Evolutionary conservation across 2,113 vertebrate species (phyloP).

Genomic region (Atlantisia rogersi): DNA sequence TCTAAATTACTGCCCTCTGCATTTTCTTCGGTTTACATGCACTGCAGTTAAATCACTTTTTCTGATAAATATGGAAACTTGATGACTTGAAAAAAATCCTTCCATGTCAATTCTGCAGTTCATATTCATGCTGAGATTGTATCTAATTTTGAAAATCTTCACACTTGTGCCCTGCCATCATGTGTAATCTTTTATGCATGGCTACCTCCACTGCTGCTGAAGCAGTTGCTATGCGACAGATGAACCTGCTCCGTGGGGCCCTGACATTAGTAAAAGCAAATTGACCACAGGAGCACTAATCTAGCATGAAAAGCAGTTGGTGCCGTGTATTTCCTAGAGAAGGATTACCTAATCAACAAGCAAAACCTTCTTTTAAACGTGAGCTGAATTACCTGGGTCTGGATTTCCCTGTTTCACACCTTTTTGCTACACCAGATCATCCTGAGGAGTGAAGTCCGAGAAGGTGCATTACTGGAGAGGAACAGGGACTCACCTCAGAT

Average conservation of each 20-base stretch:
- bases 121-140: conserved; percentile 84
- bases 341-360: conserved; percentile 76
- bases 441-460: background rate
- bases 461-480: conserved; percentile 2
- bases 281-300: conserved; percentile 99
- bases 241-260: conserved; percentile 89
- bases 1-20: conserved; percentile 69
- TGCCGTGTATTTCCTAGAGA: conserved; percentile 77
- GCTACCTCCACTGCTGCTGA: conserved; percentile 88
- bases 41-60: conserved; percentile 68
- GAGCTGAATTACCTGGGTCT: conserved; percentile 67
- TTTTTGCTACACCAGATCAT: conserved; percentile 24
- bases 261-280: conserved; percentile 99
- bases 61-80: conserved; percentile 71
- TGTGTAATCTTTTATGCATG: conserved; percentile 98
- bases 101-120: conserved; percentile 76
- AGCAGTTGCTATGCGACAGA: conserved; percentile 96
- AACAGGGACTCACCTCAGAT: background rate
- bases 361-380: conserved; percentile 70
- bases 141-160: conserved; percentile 89
- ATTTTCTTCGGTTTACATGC: conserved; percentile 48
- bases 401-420: conserved; percentile 55
- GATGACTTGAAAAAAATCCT: conserved; percentile 78
- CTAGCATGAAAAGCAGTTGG: conserved; percentile 94
- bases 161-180: conserved; percentile 85